Percentiles rank a stretch among this genome's conserved stretches.
Evolutionary conservation across 2,888 invertebrate genomes (phyloP).

Genomic region (Campaea margaritaria): DNA sequence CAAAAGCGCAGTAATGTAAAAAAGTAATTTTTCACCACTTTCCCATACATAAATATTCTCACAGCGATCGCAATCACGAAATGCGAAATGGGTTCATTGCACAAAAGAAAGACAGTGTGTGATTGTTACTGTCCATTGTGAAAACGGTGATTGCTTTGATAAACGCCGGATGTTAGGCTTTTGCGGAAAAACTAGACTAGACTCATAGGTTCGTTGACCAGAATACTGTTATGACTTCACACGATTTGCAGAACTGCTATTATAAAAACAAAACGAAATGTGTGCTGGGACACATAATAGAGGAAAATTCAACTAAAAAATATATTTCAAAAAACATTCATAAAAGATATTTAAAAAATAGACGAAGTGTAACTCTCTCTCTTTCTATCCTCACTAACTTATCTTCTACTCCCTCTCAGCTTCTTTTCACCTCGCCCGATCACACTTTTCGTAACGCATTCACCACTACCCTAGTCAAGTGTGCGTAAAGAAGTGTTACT

Average conservation of each 20-base stretch:
- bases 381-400: no score
- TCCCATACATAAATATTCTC: background rate
- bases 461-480: no score
- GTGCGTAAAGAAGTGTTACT: no score
- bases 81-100: conserved; percentile 19
- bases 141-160: conserved; percentile 22
- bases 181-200: conserved; percentile 16
- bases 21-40: background rate
- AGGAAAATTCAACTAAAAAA: no score
- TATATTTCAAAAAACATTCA: no score
- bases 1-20: background rate
- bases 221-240: conserved; percentile 6
- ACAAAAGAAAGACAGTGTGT: conserved; percentile 25
- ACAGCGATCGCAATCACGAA: conserved; percentile 10
- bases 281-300: no score
- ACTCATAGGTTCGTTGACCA: conserved; percentile 17
- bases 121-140: conserved; percentile 23
- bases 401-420: no score
- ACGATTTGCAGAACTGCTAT: conserved; percentile 1
- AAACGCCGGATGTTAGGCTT: conserved; percentile 30
- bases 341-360: no score
- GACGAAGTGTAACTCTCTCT: no score
- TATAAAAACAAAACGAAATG: no score
- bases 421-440: no score
- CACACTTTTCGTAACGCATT: no score